Evolutionary conservation across 1,140 invertebrate species (phyloP).

Genomic region (Drosophila pallidifrons): DNA sequence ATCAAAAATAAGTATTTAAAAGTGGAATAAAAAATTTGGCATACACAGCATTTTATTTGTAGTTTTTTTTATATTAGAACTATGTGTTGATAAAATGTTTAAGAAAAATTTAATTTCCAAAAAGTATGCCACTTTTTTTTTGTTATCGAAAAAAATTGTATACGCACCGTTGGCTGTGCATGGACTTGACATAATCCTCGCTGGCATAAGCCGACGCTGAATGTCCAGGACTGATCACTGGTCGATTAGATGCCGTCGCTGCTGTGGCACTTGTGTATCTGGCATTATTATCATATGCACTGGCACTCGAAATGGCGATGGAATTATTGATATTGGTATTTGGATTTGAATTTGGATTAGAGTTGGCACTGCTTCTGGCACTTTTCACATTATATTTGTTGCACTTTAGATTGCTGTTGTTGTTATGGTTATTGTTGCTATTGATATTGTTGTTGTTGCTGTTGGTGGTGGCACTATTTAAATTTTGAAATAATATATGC

Average conservation of each 20-base stretch:
- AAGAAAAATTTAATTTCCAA: too few species aligned
- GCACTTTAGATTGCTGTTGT: slow-evolving; percentile 54
- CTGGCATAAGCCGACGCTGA: slow-evolving; percentile 42
- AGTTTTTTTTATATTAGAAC: too few species aligned
- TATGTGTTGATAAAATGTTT: too few species aligned
- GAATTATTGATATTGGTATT: slow-evolving; percentile 9
- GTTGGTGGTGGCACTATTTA: slow-evolving; percentile 70
- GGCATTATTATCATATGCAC: slow-evolving; percentile 64
- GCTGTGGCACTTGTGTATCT: slow-evolving; percentile 52
- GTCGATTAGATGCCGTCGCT: slow-evolving; percentile 30
- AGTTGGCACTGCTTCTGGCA: slow-evolving; percentile 33
- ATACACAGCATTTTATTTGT: too few species aligned
- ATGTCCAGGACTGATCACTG: slow-evolving; percentile 44
- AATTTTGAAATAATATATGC: slow-evolving; percentile 84
- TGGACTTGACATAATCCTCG: slow-evolving; percentile 67
- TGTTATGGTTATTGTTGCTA: slow-evolving; percentile 34
- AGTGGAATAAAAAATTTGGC: too few species aligned
- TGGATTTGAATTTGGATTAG: slow-evolving; percentile 28
- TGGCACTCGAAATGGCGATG: slow-evolving; percentile 24
- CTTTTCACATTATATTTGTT: slow-evolving; percentile 53
- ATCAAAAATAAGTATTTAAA: too few species aligned
- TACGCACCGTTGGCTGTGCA: slow-evolving; percentile 70
- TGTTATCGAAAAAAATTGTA: too few species aligned
- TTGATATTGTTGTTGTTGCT: slow-evolving; percentile 54
- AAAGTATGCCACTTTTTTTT: too few species aligned